Base-by-base conservation (phyloP, 1,140 invertebrate species). In the Bombyx mandarina region DNA sequence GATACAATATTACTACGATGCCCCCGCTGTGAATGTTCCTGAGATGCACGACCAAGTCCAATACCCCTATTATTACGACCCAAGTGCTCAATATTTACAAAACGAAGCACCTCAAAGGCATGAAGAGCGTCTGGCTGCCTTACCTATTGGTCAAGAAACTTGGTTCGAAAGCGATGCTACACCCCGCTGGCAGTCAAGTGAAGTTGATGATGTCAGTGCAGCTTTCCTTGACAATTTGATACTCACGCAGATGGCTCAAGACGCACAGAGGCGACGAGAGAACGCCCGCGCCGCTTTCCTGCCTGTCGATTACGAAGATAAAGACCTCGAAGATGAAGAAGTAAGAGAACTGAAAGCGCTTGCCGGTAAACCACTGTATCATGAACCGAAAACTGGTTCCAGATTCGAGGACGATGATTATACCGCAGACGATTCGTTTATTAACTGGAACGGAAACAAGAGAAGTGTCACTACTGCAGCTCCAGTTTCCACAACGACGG, bases 181-280 rank as follows among this genome's bases (percentile, higher is more conserved):
- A 52, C 73, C 86, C 50, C 75, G 67, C 50, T 89, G 88, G 88
- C 70, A 69, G 44, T 65, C 74, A 42, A 79, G 69, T 51, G 86
- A 88, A 51, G 75, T 89, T 35, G 90, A 90, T 67, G 89, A 91
- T 68, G 89, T 90, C 45, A 91, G 89, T 63, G 90, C 90, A 26
- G 90, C 90, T 49, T 92, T 91, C 73, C 76, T 92, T 43, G 89
- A 91, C 58, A 91, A 91, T 67, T 76, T 92, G 26, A 91, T 91
- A 51, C 80, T 91, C 53, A 88, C 90, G 4, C 89, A 91, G 75
- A 90, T 91, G 89, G 91, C 91, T 68, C 89, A 90, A 65, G 90
- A 91, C 59, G 87, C 89, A 45, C 67, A 88, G 56, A 73, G 78
- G 43, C 86, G 88, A 10, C 77, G 81, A 8, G 84, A 85, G 64